Base-by-base conservation (phyloP, 1,140 invertebrate species). In the Conopomorpha cramerella region DNA sequence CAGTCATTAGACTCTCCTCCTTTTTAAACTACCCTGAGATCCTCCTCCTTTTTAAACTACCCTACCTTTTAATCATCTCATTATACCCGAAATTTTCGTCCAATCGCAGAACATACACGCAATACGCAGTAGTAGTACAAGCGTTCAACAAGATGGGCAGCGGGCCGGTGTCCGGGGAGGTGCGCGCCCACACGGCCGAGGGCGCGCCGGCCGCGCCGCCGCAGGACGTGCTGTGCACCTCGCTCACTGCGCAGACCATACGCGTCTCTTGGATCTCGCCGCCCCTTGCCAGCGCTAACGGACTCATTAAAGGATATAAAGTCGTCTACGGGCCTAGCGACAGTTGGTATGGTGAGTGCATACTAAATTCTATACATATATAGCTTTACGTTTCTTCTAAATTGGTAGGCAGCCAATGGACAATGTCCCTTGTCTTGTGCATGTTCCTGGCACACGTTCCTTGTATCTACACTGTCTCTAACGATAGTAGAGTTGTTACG, bases 281-380 rank as follows among this genome's bases (percentile, higher is more conserved):
- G 0, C 92, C 93, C 16, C 79, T 93, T 0, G 88, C 87, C 34
- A 88, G 92, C 36, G 91, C 95, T 27, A 95, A 98, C 63, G 95
- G 95, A 46, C 87, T 96, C 28, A 94, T 98, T 44, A 95, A 95
- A 67, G 94, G 93, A 16, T 98, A 97, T 79, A 97, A 96, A 78
- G 92, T 98, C 34, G 87, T 97, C 41, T 97, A 95, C 61, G 94
- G 93, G 54, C 92, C 93, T 30, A 91, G 89, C 48, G 91, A 94
- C 48, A 85, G 88, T 34, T 95, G 92, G 92, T 93, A 91, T 81
- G 87, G 88, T 90, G 80, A 86, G 86, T 88, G 54, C 28, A 58
- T 63, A 55, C 55, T 17, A 8, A 19, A 23, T 39, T 7, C 38
- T 37, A 25, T 26, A 4, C 6, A 33, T 15, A 7, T 33, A 10